Conservation (phyloP, 2,797 vertebrate species). For the Limnodromus scolopaceus region DNA sequence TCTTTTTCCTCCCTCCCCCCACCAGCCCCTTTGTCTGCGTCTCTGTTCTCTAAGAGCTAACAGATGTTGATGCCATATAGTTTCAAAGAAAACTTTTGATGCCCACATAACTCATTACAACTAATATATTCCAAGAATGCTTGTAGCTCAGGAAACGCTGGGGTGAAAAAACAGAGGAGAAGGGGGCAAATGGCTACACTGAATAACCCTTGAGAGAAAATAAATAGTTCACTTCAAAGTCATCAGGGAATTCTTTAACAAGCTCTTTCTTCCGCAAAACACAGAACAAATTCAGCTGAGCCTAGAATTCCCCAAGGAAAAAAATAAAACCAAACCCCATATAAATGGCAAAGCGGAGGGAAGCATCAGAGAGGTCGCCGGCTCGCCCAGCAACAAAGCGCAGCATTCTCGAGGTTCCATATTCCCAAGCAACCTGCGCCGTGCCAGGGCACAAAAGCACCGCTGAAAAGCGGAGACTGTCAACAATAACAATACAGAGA, state of each 20-base stretch:
- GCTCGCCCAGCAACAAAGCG: background rate
- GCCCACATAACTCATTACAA: conserved; percentile 72
- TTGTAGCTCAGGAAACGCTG: conserved; percentile 61
- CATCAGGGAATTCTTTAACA: conserved; percentile 64
- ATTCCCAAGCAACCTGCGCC: conserved; percentile 42
- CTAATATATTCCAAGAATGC: conserved; percentile 74
- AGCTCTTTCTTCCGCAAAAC: conserved; percentile 54
- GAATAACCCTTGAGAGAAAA: conserved; percentile 57
- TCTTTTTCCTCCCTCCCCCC: conserved; percentile 68
- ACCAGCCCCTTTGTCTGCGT: conserved; percentile 70
- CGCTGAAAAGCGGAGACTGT: background rate
- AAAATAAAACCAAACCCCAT: conserved; percentile 27
- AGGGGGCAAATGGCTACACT: conserved; percentile 49
- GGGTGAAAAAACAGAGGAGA: conserved; percentile 54
- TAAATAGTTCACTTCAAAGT: conserved; percentile 66
- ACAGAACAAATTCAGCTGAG: conserved; percentile 33
- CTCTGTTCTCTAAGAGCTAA: conserved; percentile 80
- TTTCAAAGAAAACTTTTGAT: conserved; percentile 78
- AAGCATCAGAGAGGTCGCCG: background rate
- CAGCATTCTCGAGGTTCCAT: background rate
- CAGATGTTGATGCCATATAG: conserved; percentile 79
- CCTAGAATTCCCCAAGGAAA: conserved; percentile 30
- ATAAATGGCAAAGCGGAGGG: background rate
- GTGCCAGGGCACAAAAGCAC: conserved; percentile 28
- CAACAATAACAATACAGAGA: background rate